These are phyloP conservation scores for Odobenus rosmarus DNA, from an alignment of 2,113 vertebrate genomes.

Conservation along the genomic window DNA sequence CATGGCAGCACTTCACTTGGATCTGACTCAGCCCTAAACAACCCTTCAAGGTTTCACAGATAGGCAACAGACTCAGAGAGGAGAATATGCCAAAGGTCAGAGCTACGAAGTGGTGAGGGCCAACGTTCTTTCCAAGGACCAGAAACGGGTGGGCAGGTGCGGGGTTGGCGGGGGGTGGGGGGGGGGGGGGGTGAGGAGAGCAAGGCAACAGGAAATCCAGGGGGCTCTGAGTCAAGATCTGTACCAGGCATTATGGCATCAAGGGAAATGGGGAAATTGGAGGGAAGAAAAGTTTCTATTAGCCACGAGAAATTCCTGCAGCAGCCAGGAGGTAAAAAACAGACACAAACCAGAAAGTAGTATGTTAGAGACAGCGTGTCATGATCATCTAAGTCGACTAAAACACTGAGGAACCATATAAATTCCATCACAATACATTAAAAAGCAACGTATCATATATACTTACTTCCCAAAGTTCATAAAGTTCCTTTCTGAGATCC, in stretches of 20 bases:
- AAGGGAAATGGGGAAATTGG: neutral
- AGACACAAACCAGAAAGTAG: neutral
- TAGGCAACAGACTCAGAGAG: neutral
- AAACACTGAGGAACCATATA: neutral
- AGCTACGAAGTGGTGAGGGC: neutral
- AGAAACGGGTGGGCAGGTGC: neutral
- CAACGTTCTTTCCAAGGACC: neutral
- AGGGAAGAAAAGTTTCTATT: neutral
- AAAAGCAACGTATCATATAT: neutral
- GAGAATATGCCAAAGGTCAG: neutral
- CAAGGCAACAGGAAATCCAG: neutral
- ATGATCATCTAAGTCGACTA: neutral
- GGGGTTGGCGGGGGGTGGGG: neutral
- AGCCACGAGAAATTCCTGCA: neutral
- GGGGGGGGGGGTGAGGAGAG: neutral
- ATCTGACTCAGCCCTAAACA: too few species aligned
- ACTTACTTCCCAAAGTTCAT: conserved; percentile 94
- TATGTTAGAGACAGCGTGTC: neutral
- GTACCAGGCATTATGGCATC: rapidly evolving
- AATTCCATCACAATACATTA: neutral
- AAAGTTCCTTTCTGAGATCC: conserved; percentile 91
- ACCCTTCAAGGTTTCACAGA: neutral
- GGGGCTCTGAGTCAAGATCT: neutral
- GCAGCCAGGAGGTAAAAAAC: neutral
- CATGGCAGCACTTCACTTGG: neutral